Percentiles rank a stretch among this genome's conserved stretches.
Evolutionary conservation across 2,888 invertebrate genomes (phyloP).

Genomic region (Eucriotettix oculatus): DNA sequence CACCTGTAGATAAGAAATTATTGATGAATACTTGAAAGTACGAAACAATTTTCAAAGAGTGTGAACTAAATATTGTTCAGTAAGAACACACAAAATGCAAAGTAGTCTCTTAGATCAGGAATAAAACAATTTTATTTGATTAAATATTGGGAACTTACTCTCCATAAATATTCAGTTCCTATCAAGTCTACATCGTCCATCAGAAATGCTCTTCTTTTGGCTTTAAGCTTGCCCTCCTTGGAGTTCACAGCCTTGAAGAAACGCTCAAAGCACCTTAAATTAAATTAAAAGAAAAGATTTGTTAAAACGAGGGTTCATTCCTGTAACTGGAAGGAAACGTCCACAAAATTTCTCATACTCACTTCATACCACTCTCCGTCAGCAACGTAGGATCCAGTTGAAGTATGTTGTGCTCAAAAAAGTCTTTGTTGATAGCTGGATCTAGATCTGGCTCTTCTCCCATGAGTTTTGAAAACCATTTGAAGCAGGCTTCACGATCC

Average conservation of each 20-base stretch:
- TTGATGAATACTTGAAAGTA: not conserved
- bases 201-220: slow-evolving; percentile 67
- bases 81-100: too few species aligned
- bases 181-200: slow-evolving; percentile 90
- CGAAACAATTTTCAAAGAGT: too few species aligned
- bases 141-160: slow-evolving; percentile 35
- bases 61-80: too few species aligned
- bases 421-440: slow-evolving; percentile 87
- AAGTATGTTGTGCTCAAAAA: slow-evolving; percentile 88
- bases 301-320: too few species aligned
- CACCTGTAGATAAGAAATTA: slow-evolving; percentile 32
- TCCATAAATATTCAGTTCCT: slow-evolving; percentile 92
- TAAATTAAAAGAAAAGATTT: slow-evolving; percentile 2
- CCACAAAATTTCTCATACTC: slow-evolving; percentile 16
- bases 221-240: slow-evolving; percentile 82
- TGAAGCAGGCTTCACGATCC: slow-evolving; percentile 92
- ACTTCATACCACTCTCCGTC: slow-evolving; percentile 92
- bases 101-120: too few species aligned
- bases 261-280: slow-evolving; percentile 44
- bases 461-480: slow-evolving; percentile 96
- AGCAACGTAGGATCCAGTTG: slow-evolving; percentile 79
- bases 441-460: slow-evolving; percentile 93
- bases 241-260: slow-evolving; percentile 91
- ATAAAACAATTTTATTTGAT: not conserved
- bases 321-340: too few species aligned